A percentile compares a stretch with the other conserved stretches of the same genome.
Conservation (phyloP, 2,113 vertebrate species). For the Rhadina sibilatrix region DNA sequence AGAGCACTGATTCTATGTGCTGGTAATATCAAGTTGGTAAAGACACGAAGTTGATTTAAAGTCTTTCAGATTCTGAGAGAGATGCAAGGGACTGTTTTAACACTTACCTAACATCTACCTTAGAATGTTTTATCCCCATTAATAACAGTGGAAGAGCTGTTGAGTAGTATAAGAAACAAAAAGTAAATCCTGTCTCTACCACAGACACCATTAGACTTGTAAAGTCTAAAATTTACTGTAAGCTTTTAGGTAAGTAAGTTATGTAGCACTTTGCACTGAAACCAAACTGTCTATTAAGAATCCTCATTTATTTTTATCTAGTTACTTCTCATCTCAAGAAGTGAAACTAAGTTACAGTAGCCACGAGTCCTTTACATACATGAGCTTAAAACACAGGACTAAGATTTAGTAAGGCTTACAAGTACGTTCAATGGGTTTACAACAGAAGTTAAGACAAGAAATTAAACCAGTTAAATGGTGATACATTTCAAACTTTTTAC, state of each 20-base stretch:
- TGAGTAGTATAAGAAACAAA: not conserved
- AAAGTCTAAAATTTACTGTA: not conserved
- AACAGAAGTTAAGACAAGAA: not conserved
- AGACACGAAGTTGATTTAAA: not conserved
- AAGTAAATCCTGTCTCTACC: not conserved
- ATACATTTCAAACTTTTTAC: not conserved
- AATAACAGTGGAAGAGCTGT: not conserved
- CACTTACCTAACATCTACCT: not conserved
- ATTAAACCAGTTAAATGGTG: not conserved
- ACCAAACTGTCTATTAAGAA: not conserved
- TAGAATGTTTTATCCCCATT: slow-evolving; percentile 22
- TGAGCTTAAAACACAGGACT: not conserved
- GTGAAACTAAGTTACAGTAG: not conserved
- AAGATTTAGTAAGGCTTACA: not conserved
- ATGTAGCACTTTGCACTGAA: not conserved
- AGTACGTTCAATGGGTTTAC: not conserved
- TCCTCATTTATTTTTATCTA: not conserved
- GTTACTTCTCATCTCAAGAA: not conserved
- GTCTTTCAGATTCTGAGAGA: not conserved
- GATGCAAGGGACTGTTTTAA: not conserved
- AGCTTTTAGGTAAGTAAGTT: not conserved
- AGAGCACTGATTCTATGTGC: not conserved
- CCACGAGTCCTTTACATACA: not conserved
- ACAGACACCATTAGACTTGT: not conserved
- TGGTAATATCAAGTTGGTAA: not conserved